Evolutionary conservation across 2,113 vertebrate genomes (phyloP), one percentile per base, ranked within the genome.

Genomic region (Rhynchomys soricoides): DNA sequence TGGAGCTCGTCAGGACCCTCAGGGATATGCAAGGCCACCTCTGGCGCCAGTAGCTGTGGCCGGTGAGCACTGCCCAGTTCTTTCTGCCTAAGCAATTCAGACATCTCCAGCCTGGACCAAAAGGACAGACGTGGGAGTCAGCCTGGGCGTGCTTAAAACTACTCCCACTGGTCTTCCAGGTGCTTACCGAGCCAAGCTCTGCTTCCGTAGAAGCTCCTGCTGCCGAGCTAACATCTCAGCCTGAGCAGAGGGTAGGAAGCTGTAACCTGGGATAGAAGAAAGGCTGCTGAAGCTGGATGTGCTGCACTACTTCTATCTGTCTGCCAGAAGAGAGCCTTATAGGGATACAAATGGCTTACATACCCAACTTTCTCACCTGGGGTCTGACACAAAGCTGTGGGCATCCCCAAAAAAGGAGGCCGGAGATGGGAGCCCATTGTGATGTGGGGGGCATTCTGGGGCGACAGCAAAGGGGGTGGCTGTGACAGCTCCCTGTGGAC

Each of bases 121-220:
- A 70, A 3, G 0, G 78, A 64, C 43, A 82, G 71, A 74, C 0
- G 2, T 1, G 26, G 1, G 4, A 85, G 12, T 92, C 26, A 34
- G 34, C 0, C 0, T 0, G 26, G 12, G 5, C 0, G 0, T 17
- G 1, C 3, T 3, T 0, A n/a, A 81, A 24, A 0, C 40, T 0
- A 0, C 29, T 59, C 50, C 29, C 34, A 0, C 22, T 7, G 24
- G 37, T 0, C 22, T 29, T 50, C 0, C 3, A 2, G 22, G 26
- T 92, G 81, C 68, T 81, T 93, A 99, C 99, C 99, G 99, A 77
- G 99, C 99, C 96, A 99, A 98, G 97, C 99, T 99, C 97, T 99
- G 99, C 95, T 99, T 99, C 93, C 99, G 99, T 16, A 99, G 98
- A 98, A 99, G 99, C 98, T 99, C 99, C 94, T 99, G 99, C 96